Evolutionary conservation across 2,888 invertebrate species (phyloP).

Genomic region (Bedellia somnulentella): DNA sequence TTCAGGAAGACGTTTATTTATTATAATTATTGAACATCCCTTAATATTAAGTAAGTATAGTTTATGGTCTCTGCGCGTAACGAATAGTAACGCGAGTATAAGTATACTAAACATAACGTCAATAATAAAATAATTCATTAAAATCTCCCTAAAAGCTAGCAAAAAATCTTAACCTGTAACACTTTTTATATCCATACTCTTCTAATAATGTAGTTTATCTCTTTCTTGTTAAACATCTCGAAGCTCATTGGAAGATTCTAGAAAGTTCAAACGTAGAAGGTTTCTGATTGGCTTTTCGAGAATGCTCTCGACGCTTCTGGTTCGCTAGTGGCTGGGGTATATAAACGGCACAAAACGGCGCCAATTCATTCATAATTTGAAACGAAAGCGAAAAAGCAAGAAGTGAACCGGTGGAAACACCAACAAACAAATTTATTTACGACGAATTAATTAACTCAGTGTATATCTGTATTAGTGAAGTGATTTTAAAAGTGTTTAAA

Average conservation of each 20-base stretch:
- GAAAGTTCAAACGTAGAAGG: constrained; percentile 18
- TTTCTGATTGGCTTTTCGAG: constrained; percentile 32
- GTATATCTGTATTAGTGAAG: constrained; percentile 19
- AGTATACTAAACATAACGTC: no score
- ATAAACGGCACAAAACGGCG: constrained; percentile 22
- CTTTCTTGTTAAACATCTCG: not conserved
- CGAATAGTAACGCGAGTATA: no score
- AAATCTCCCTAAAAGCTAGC: no score
- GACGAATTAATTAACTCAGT: no score
- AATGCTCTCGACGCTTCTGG: constrained; percentile 23
- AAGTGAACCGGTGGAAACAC: constrained; percentile 18
- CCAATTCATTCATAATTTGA: constrained; percentile 30
- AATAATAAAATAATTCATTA: no score
- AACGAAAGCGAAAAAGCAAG: constrained; percentile 21
- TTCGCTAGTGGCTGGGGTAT: constrained; percentile 19
- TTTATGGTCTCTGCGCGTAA: no score
- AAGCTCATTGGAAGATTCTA: constrained; percentile 17
- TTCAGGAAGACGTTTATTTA: no score
- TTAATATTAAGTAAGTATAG: no score
- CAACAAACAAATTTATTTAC: constrained; percentile 9
- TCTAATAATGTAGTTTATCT: not conserved
- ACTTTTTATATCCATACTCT: not conserved
- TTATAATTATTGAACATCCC: no score
- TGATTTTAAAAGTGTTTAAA: no score
- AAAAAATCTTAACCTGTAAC: not conserved